Evolutionary conservation across 2,888 invertebrate genomes (phyloP).

Genomic region (Hirudinaria manillensis): DNA sequence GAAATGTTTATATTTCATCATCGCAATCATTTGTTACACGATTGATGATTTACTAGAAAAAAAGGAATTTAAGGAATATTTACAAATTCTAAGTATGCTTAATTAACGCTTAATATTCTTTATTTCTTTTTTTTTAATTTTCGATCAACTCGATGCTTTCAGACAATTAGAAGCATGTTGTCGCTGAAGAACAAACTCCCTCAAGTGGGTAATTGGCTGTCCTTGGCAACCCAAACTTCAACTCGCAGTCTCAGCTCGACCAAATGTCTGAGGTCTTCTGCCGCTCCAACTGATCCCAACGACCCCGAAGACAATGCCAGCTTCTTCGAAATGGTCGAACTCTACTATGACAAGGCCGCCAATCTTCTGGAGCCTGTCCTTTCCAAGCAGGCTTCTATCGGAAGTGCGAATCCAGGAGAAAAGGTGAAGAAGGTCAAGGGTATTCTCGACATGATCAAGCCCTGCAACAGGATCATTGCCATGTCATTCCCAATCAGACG

Average conservation of each 20-base stretch:
- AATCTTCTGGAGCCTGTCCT: conserved; percentile 74
- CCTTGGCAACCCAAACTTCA: background rate
- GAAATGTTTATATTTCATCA: too few relatives aligned
- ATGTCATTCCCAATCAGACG: conserved; percentile 87
- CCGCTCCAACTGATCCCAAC: conserved; percentile 32
- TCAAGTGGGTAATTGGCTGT: conserved; percentile 3
- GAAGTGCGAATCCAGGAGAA: conserved; percentile 44
- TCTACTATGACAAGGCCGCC: conserved; percentile 94
- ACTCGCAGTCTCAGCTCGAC: background rate
- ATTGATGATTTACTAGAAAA: too few relatives aligned
- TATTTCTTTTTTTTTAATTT: too few relatives aligned
- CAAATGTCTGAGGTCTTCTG: background rate
- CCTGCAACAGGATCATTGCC: conserved; percentile 80
- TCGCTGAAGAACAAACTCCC: conserved; percentile 13
- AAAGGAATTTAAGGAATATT: too few relatives aligned
- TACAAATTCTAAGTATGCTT: too few relatives aligned
- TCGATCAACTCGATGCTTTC: too few relatives aligned
- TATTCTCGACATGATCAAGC: conserved; percentile 90
- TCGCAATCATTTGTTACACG: too few relatives aligned
- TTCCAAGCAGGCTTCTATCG: conserved; percentile 72
- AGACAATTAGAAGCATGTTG: too few relatives aligned
- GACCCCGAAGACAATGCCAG: conserved; percentile 36
- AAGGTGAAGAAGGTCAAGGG: conserved; percentile 56
- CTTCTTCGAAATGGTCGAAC: conserved; percentile 67
- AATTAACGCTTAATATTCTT: too few relatives aligned